Evolutionary conservation across 2,888 invertebrate species (phyloP), one percentile per base, ranked within the genome.

Genomic region (Eudasyphora cyanicolor): DNA sequence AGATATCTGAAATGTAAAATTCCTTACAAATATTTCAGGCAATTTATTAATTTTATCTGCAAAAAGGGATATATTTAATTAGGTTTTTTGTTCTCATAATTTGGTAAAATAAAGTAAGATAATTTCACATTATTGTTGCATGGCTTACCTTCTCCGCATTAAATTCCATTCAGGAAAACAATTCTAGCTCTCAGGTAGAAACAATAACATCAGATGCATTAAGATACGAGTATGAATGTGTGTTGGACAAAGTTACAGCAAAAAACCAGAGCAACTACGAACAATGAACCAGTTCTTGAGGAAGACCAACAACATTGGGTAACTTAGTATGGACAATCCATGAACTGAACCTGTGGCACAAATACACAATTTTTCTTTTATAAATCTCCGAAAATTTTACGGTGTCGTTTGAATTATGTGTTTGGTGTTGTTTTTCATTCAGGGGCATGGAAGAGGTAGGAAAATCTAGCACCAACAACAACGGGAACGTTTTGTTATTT

Each of bases 321-420:
- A 12, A 8, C 38, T 38, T n/a, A n/a, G n/a, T n/a, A n/a, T n/a
- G 45, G 45, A 35, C 35, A 35, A 73, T 12, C n/a, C 67, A 78
- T 27, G 42, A 62, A 4, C 14, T 3, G 45, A 32, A 29, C 45
- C 62, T 12, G 0, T 14, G 57, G 14, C 27, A 24, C 57, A 57
- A 57, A 54, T 19, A 27, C 27, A 57, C 21, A 76, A 76, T 76
- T 79, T 79, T 76, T 79, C 67, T 51, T n/a, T 74, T 60, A 62
- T 74, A 82, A 76, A 79, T 79, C 76, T 76, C 62, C 24, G 60
- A 69, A 57, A 8, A 57, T 73, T 51, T 62, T 57, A 1, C 7
- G 14, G 71, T 79, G 73, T 78, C 45, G 27, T 76, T 45, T 62
- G 73, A 76, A 79, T 76, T 76, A 54, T 74, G 49, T 60, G n/a